Evolutionary conservation across 53 echinoderm and acorn worm species (phyloP), one percentile per base, ranked within the genome.

Genomic region (Arbacia lixula): DNA sequence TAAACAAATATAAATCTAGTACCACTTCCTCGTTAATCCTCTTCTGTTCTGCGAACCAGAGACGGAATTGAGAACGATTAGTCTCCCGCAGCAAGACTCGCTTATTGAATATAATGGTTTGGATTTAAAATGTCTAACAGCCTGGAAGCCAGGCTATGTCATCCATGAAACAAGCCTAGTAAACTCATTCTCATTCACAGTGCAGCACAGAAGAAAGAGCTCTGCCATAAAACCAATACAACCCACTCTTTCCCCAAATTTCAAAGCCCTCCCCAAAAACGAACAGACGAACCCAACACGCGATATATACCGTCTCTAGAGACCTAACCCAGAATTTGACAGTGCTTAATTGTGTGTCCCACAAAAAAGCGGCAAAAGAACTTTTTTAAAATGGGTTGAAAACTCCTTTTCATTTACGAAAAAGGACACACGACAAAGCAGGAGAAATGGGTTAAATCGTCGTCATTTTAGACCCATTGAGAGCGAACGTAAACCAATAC

Each of bases 381-480:
- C 38, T 66, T 66, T 24, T 11, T 27, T 19, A 50, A 14, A 14
- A 50, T 66, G 36, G 36, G n/a, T 35, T 33, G 2, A 11, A 12
- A 17, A 17, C 50, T 50, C 50, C 17, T 50, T 50, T 19, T 50
- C 50, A 14, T 50, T 12, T 14, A 50, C 17, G 19, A 50, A 50
- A 50, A 12, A 17, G 19, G 19, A 12, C 50, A 12, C 50, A 50
- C 17, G 20, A 66, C 2, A 66, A 66, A 66, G 24, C 22, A 3
- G 71, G 71, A 40, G 41, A 71, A 71, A 71, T 71, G 14, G 71
- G 71, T 71, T 71, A 71, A 71, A 71, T 71, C 71, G 3, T 25
- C 39, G 46, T 46, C 30, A 71, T 46, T 46, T 43, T 46, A 43
- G 24, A 71, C 46, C 39, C 71, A 40, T 49, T 71, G 46, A 71